These are phyloP conservation scores for Galago senegalensis DNA, from an alignment of 2,797 vertebrate genomes.

Conservation along the genomic window DNA sequence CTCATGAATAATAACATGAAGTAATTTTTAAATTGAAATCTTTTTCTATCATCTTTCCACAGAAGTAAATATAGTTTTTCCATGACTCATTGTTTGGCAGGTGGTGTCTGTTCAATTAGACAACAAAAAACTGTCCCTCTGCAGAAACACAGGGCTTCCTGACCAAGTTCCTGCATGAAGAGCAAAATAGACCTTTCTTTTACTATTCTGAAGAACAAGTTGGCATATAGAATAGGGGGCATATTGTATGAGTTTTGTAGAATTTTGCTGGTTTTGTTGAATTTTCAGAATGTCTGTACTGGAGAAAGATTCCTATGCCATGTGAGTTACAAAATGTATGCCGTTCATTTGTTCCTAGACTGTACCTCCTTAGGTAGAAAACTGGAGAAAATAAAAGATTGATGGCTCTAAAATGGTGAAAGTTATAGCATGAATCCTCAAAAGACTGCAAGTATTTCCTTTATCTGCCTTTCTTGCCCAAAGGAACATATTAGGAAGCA, in stretches of 20 bases:
- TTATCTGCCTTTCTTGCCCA: constrained; percentile 55
- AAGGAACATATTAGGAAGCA: constrained; percentile 62
- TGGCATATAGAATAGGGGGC: not conserved
- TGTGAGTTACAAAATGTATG: constrained; percentile 44
- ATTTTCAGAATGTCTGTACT: constrained; percentile 11
- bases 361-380: constrained; percentile 10
- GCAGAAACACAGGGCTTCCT: not conserved
- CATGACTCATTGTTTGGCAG: not conserved
- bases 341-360: constrained; percentile 42
- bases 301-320: not conserved
- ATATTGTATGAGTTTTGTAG: not conserved
- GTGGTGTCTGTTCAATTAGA: not conserved
- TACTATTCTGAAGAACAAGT: not conserved
- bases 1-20: not conserved
- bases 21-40: not conserved
- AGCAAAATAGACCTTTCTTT: not conserved
- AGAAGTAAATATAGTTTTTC: not conserved
- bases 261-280: not conserved
- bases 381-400: constrained; percentile 56
- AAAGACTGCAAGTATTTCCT: constrained; percentile 25
- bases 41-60: not conserved
- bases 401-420: constrained; percentile 55
- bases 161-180: not conserved
- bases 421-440: constrained; percentile 42
- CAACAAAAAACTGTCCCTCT: not conserved